Conservation (phyloP, 1,140 invertebrate genomes). For the Reticulitermes speratus region DNA sequence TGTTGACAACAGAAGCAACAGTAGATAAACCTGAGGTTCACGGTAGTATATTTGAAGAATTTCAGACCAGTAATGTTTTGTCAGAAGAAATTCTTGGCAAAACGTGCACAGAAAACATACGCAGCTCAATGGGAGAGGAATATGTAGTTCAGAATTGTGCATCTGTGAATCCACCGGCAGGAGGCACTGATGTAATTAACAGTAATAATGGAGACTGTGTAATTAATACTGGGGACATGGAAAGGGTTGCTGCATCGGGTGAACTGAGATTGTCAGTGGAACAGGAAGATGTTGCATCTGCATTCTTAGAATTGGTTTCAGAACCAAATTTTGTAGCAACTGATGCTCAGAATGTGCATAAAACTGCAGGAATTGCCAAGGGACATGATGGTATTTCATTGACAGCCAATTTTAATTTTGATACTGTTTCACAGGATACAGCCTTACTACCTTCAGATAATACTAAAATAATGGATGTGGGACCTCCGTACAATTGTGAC, state of each 20-base stretch:
- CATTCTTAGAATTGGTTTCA: not conserved
- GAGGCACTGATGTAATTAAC: not conserved
- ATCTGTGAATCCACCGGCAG: not conserved
- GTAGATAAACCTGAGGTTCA: not conserved
- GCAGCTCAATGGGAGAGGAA: not conserved
- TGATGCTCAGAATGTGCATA: not conserved
- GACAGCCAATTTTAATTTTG: not conserved
- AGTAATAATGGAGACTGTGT: not conserved
- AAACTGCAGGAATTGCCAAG: not conserved
- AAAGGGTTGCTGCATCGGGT: not conserved
- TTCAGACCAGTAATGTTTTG: not conserved
- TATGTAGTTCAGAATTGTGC: not conserved
- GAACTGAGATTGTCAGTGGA: not conserved
- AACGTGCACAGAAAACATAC: not conserved
- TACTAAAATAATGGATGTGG: not conserved
- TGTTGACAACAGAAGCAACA: not conserved
- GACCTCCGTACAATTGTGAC: conserved; percentile 50
- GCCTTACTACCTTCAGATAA: not conserved
- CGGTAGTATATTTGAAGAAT: not conserved
- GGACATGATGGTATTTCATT: not conserved
- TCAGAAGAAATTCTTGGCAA: not conserved
- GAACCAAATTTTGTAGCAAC: not conserved
- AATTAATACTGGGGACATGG: not conserved
- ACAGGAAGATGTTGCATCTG: not conserved
- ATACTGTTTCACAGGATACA: not conserved